Conservation (phyloP, 2,797 vertebrate species). For the Aeoliscus strigatus region DNA sequence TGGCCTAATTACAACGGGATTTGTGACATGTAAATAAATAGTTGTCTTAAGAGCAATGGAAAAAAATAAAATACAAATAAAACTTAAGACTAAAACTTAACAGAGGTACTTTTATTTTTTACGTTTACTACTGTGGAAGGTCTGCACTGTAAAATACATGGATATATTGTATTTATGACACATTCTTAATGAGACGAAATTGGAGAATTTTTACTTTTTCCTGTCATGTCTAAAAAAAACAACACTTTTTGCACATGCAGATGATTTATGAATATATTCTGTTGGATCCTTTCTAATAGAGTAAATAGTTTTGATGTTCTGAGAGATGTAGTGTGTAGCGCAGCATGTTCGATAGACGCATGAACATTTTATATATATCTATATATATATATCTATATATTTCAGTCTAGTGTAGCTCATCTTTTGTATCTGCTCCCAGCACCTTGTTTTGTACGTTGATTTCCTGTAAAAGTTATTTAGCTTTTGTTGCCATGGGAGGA, state of each 20-base stretch:
- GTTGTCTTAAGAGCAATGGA: slow-evolving; percentile 53
- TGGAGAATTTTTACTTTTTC: slow-evolving; percentile 52
- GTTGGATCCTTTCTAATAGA: slow-evolving; percentile 71
- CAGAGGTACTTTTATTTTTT: slow-evolving; percentile 72
- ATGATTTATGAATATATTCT: slow-evolving; percentile 80
- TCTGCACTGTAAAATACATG: slow-evolving; percentile 64
- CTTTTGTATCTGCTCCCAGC: slow-evolving; percentile 77
- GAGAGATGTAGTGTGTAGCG: slow-evolving; percentile 70
- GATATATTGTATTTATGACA: slow-evolving; percentile 73
- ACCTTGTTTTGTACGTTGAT: slow-evolving; percentile 75
- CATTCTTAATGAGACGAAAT: slow-evolving; percentile 63
- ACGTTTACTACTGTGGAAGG: slow-evolving; percentile 67
- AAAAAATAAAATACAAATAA: too few relatives aligned
- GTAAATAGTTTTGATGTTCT: slow-evolving; percentile 77
- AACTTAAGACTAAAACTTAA: slow-evolving; percentile 62
- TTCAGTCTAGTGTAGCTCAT: slow-evolving; percentile 56
- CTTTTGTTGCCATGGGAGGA: slow-evolving; percentile 65
- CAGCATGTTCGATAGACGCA: slow-evolving; percentile 77
- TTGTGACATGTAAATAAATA: slow-evolving; percentile 67
- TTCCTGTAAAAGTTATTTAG: slow-evolving; percentile 72
- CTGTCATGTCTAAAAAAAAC: slow-evolving; percentile 53
- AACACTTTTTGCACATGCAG: slow-evolving; percentile 68
- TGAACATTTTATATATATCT: slow-evolving; percentile 66
- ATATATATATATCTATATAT: slow-evolving; percentile 56
- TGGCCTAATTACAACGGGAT: slow-evolving; percentile 48